Conservation (phyloP, 2,797 vertebrate genomes). For the Enteromius mattozi region DNA sequence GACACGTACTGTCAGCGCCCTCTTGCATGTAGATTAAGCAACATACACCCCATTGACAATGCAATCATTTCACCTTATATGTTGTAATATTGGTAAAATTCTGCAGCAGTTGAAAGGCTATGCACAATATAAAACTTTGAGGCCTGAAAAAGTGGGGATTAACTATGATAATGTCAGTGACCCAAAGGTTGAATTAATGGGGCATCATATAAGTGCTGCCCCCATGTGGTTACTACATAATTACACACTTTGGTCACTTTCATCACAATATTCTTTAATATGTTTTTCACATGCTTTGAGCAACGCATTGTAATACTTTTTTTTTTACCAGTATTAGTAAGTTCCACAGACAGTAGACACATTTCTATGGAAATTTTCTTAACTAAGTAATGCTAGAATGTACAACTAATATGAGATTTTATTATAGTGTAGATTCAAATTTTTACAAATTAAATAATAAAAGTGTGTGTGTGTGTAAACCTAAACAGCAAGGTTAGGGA, state of each 20-base stretch:
- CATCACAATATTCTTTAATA: background rate
- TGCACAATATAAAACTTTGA: background rate
- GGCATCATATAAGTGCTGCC: slow-evolving; percentile 41
- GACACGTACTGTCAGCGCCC: slow-evolving; percentile 20
- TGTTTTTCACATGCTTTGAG: background rate
- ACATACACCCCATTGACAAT: background rate
- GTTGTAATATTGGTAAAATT: background rate
- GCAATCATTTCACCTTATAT: background rate
- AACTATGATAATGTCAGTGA: background rate
- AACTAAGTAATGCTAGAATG: background rate
- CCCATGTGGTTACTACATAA: slow-evolving; percentile 38
- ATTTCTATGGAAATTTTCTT: background rate
- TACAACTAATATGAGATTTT: background rate
- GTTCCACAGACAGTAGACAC: background rate
- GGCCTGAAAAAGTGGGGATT: background rate
- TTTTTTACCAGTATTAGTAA: background rate
- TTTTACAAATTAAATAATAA: background rate
- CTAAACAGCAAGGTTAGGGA: background rate
- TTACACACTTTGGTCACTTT: background rate
- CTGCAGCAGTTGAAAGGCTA: background rate
- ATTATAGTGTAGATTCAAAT: background rate
- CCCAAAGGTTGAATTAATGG: background rate
- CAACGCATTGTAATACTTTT: background rate
- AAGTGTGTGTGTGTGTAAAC: background rate
- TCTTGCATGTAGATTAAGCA: background rate